Conservation (phyloP, 2,888 invertebrate species). For the Acanthacorydalis orientalis region DNA sequence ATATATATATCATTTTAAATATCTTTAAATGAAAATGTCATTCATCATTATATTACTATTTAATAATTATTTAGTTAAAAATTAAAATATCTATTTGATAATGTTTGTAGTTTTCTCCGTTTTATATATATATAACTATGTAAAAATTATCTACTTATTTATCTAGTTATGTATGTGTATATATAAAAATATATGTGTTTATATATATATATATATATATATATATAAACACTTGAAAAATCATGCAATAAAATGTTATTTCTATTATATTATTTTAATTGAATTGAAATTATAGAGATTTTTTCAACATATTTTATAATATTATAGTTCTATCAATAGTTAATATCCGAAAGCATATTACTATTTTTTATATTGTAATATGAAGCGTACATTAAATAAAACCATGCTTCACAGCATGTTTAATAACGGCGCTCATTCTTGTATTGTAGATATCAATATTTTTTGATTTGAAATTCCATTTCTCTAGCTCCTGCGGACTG, state of each 20-base stretch:
- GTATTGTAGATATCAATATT: conserved; percentile 2
- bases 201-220: neutral
- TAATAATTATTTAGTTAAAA: no score
- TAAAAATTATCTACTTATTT: no score
- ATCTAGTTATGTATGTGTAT: neutral
- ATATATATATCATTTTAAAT: no score
- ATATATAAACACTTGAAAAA: neutral
- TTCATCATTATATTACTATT: no score
- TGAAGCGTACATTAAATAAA: neutral
- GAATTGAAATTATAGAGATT: neutral
- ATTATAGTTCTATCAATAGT: no score
- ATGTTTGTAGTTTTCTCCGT: no score
- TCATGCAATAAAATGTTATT: neutral
- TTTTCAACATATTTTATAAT: neutral
- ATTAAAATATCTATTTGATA: no score
- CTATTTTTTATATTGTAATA: no score
- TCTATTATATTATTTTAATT: neutral
- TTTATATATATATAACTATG: no score
- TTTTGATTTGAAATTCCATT: conserved; percentile 8
- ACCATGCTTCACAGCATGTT: neutral
- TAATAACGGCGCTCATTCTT: neutral
- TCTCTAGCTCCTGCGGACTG: neutral
- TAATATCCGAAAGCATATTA: no score
- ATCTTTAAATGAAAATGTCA: no score
- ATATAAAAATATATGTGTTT: neutral